phyloP scores from a whole-genome alignment of 2,797 vertebrate genomes.

The Falco rusticolus region DNA sequence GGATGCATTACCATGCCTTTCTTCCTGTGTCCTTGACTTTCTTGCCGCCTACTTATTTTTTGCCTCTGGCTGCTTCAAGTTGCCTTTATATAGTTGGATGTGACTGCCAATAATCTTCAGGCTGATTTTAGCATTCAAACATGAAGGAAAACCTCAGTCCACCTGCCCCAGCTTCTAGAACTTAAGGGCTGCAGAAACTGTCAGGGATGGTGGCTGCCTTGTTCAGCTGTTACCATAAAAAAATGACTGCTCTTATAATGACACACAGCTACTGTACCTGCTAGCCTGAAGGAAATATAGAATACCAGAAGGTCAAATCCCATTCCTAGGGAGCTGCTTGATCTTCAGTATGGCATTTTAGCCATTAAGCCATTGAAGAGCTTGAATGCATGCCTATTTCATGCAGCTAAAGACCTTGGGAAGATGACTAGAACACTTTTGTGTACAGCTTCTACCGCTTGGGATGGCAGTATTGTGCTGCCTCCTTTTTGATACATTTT shows the following conservation, averaged over 20 bases:
- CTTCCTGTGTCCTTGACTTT: slow-evolving; percentile 29
- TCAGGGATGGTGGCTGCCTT: neutral
- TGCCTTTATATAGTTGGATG: neutral
- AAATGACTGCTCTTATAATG: neutral
- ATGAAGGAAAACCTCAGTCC: neutral
- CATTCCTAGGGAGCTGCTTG: neutral
- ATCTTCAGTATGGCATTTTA: neutral
- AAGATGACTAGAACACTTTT: neutral
- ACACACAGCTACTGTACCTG: neutral
- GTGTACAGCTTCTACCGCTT: neutral
- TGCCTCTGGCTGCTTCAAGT: neutral
- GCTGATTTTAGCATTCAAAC: neutral
- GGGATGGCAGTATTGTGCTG: neutral
- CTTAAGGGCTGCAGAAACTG: neutral
- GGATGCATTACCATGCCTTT: slow-evolving; percentile 14
- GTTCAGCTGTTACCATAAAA: neutral
- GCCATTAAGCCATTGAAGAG: neutral
- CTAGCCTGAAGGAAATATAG: neutral
- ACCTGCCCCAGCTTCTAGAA: neutral
- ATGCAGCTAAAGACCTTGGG: neutral
- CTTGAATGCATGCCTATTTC: neutral
- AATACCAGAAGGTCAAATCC: neutral
- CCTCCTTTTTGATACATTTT: neutral
- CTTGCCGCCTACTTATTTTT: neutral
- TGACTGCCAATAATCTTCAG: slow-evolving; percentile 6